These are phyloP conservation scores for Lasius platythorax DNA, from an alignment of 2,888 invertebrate species.

Conservation along the genomic window DNA sequence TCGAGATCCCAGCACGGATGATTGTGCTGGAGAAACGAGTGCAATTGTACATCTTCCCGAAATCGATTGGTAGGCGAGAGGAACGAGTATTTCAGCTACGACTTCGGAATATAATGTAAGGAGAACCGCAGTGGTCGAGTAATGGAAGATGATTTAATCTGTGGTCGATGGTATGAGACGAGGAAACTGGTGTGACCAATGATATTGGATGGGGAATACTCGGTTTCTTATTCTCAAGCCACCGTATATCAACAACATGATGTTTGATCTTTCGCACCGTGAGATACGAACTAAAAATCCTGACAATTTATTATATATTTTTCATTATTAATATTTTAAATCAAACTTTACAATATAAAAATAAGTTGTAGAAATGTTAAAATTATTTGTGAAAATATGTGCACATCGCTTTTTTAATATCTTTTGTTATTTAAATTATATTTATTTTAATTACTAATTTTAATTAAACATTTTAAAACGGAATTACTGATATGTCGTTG, in stretches of 20 bases:
- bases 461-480: slow-evolving; percentile 3
- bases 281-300: slow-evolving; percentile 6
- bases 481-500: not conserved
- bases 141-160: slow-evolving; percentile 70
- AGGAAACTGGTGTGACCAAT: slow-evolving; percentile 68
- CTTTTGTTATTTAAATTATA: not conserved
- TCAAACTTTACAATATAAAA: not conserved
- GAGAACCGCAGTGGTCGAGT: slow-evolving; percentile 57
- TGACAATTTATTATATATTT: not conserved
- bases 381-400: not conserved
- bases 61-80: slow-evolving; percentile 46
- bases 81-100: slow-evolving; percentile 44
- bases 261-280: slow-evolving; percentile 8
- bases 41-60: slow-evolving; percentile 29
- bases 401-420: not conserved
- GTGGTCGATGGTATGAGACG: slow-evolving; percentile 63
- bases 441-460: slow-evolving; percentile 2
- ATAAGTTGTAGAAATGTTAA: not conserved
- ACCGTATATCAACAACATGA: slow-evolving; percentile 41
- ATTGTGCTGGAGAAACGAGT: slow-evolving; percentile 46
- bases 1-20: slow-evolving; percentile 11
- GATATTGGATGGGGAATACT: slow-evolving; percentile 61
- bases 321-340: not conserved
- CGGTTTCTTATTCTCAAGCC: slow-evolving; percentile 43
- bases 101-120: slow-evolving; percentile 52